Evolutionary conservation across 2,113 vertebrate genomes (phyloP), one percentile per base, ranked within the genome.

Genomic region (Halcyon senegalensis): DNA sequence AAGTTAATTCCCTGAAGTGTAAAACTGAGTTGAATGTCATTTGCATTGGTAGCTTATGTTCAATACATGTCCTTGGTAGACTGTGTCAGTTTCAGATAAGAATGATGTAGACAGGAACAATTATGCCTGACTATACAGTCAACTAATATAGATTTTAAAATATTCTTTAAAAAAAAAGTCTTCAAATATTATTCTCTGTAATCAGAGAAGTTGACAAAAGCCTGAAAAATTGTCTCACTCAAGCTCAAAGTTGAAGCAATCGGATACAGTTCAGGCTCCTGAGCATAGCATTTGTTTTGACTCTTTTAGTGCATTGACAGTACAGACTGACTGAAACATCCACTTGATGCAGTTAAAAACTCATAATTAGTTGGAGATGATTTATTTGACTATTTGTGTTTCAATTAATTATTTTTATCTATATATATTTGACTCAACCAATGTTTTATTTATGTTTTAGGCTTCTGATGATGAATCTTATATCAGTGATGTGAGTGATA

Each of bases 381-480:
- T 56, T 55, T 80, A 13, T 86, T 86, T 64, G 11, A 86, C 25
- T 81, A 72, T 81, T 82, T 82, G 8, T 70, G 21, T 66, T 94
- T 66, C 44, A 46, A 10, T 51, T 91, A 37, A 44, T 46, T 77
- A 19, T 53, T 79, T 67, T 60, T 55, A 15, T 69, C 28, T 84
- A 33, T 87, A 44, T n/a, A 13, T 59, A n/a, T 81, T 87, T 74
- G 56, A 48, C 28, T 72, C 78, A 66, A 89, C 53, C 35, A 30
- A 10, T 72, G 44, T 76, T 89, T 90, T 89, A 24, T 91, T 94
- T 97, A 66, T 96, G 62, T 95, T 94, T 69, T 79, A 99, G 99
- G 99, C 99, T 96, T 99, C 99, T 94, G 99, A 99, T 94, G 99
- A 99, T 96, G 99, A 99, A 97, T 99, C 99, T 95, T 99, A 99